Evolutionary conservation across 2,113 vertebrate genomes (phyloP).

Genomic region (Heliornis fulica): DNA sequence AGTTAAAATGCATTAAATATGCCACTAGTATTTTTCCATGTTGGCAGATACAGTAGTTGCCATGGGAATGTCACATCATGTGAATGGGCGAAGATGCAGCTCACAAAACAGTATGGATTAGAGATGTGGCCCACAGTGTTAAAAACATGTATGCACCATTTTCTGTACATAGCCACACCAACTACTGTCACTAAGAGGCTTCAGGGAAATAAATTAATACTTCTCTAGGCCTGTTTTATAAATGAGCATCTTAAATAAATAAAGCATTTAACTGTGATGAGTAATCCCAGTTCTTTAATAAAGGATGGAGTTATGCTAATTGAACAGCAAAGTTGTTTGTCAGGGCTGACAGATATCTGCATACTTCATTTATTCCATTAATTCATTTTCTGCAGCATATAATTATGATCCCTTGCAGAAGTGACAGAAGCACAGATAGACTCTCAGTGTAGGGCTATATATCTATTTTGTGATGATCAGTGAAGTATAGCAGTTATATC

Average conservation of each 20-base stretch:
- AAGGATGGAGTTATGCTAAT: conserved; percentile 67
- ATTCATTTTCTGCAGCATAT: conserved; percentile 57
- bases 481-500: not conserved
- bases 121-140: not conserved
- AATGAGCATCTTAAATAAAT: conserved; percentile 68
- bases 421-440: conserved; percentile 42
- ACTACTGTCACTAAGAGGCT: not conserved
- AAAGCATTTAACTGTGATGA: conserved; percentile 57
- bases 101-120: not conserved
- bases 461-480: not conserved
- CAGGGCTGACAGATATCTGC: conserved; percentile 56
- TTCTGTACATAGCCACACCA: not conserved
- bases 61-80: conserved; percentile 51
- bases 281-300: conserved; percentile 62
- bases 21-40: conserved; percentile 51
- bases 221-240: conserved; percentile 36
- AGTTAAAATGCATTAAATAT: conserved; percentile 18
- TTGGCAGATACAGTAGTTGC: conserved; percentile 53
- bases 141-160: not conserved
- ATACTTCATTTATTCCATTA: conserved; percentile 63
- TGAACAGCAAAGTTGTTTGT: conserved; percentile 67
- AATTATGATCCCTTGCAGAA: conserved; percentile 50
- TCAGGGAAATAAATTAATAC: conserved; percentile 37
- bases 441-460: conserved; percentile 2
- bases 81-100: conserved; percentile 27